Conservation (phyloP, 2,888 invertebrate genomes). For the Drosophila buzzatii region DNA sequence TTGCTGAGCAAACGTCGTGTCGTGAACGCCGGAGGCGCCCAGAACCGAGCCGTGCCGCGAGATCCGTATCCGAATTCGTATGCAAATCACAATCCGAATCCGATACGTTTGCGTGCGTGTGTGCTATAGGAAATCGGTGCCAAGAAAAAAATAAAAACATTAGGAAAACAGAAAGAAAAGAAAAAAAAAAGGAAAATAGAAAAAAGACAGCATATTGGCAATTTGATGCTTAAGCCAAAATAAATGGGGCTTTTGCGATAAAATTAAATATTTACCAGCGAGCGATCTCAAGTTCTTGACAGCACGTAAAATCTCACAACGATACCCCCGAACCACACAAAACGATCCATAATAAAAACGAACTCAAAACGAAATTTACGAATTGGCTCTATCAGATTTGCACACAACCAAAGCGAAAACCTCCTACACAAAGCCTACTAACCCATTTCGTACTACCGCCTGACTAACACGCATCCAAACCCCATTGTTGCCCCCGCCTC, state of each 20-base stretch:
- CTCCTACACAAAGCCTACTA: slow-evolving; percentile 22
- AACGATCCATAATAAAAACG: slow-evolving; percentile 12
- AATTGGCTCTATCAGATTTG: slow-evolving; percentile 38
- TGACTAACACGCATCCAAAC: slow-evolving; percentile 37
- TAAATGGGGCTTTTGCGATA: slow-evolving; percentile 58
- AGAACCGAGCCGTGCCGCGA: slow-evolving; percentile 49
- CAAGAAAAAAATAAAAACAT: slow-evolving; percentile 43
- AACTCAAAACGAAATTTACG: slow-evolving; percentile 45
- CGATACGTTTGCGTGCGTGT: slow-evolving; percentile 66
- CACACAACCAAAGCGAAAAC: slow-evolving; percentile 36
- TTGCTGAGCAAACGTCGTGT: slow-evolving; percentile 62
- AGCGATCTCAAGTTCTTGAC: slow-evolving; percentile 70
- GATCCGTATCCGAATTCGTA: slow-evolving; percentile 56
- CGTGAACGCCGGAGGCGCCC: slow-evolving; percentile 63
- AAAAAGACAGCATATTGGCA: slow-evolving; percentile 56
- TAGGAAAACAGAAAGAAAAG: slow-evolving; percentile 14
- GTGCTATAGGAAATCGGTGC: slow-evolving; percentile 52
- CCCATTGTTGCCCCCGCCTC: not conserved
- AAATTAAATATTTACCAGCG: slow-evolving; percentile 53
- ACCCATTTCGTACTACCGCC: slow-evolving; percentile 19
- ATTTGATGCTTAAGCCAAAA: slow-evolving; percentile 69
- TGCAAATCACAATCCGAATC: slow-evolving; percentile 48
- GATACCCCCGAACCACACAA: slow-evolving; percentile 32
- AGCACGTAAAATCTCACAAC: slow-evolving; percentile 40
- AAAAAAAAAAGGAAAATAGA: slow-evolving; percentile 19